Percentiles rank a stretch among this genome's conserved stretches.
phyloP scores from a whole-genome alignment of 2,797 vertebrate species.

The Sphenodon punctatus region DNA sequence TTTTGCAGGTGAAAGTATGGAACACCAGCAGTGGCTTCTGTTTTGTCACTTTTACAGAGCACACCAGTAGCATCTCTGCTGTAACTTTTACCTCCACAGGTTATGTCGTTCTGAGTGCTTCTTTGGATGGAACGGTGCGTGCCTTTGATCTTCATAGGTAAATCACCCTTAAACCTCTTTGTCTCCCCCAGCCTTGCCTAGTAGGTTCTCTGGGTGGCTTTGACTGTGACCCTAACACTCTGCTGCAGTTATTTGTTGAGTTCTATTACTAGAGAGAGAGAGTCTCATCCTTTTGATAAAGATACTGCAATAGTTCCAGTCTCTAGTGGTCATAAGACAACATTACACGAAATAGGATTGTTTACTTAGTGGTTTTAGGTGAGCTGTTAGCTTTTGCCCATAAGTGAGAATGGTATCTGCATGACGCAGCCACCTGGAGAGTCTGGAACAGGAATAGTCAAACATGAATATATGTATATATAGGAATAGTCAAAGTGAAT shows the following conservation, averaged over 20 bases:
- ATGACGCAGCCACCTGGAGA: too few species aligned
- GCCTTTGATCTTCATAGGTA: slow-evolving; percentile 97
- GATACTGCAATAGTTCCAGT: neutral
- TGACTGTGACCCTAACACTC: too few species aligned
- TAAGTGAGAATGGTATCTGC: neutral
- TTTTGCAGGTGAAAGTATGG: slow-evolving; percentile 93
- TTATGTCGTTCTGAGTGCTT: slow-evolving; percentile 91
- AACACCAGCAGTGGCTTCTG: slow-evolving; percentile 93
- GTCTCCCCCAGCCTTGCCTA: neutral
- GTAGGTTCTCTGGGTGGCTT: neutral
- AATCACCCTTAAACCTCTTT: neutral
- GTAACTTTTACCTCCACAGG: slow-evolving; percentile 89
- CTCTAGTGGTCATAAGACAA: neutral
- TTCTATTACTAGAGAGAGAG: too few species aligned
- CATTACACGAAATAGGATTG: neutral
- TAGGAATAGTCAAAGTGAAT: too few species aligned
- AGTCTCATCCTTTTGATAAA: neutral
- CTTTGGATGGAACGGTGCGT: slow-evolving; percentile 92
- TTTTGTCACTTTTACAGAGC: slow-evolving; percentile 95
- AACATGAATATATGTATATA: neutral
- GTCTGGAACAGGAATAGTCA: neutral
- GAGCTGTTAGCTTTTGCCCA: neutral
- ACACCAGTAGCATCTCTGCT: slow-evolving; percentile 87
- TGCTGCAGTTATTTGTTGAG: too few species aligned
- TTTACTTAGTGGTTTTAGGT: neutral